Conservation (phyloP, 2,797 vertebrate genomes). For the Gambelia wislizenii region DNA sequence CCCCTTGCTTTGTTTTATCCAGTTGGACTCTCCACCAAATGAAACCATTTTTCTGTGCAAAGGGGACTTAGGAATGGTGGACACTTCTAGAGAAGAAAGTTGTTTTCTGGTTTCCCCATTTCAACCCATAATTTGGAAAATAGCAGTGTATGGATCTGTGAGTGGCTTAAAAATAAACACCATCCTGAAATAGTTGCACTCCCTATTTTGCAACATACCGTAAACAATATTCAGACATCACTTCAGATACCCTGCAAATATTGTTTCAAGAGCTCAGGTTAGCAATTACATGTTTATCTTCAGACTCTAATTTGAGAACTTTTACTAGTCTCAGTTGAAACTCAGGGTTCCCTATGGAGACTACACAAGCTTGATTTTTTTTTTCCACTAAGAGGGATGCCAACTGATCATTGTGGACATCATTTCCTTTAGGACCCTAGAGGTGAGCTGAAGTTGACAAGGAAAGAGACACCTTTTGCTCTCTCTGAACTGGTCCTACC, state of each 20-base stretch:
- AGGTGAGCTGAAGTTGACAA: neutral
- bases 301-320: neutral
- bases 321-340: neutral
- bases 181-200: neutral
- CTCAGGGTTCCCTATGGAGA: neutral
- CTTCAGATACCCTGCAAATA: neutral
- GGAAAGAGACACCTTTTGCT: neutral
- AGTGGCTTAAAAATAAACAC: neutral
- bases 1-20: neutral
- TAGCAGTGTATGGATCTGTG: neutral
- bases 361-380: neutral
- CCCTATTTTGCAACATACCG: neutral
- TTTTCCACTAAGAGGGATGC: neutral
- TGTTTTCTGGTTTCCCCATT: slow-evolving; percentile 27
- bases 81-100: neutral
- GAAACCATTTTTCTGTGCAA: neutral
- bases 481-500: too few relatives aligned
- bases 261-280: neutral
- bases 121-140: slow-evolving; percentile 29
- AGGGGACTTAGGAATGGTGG: neutral
- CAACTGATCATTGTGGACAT: neutral
- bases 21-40: neutral
- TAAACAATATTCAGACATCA: neutral
- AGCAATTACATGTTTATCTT: neutral
- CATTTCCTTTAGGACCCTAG: neutral